Base-by-base conservation (phyloP, 2,888 invertebrate species). In the Entomobrya proxima region DNA sequence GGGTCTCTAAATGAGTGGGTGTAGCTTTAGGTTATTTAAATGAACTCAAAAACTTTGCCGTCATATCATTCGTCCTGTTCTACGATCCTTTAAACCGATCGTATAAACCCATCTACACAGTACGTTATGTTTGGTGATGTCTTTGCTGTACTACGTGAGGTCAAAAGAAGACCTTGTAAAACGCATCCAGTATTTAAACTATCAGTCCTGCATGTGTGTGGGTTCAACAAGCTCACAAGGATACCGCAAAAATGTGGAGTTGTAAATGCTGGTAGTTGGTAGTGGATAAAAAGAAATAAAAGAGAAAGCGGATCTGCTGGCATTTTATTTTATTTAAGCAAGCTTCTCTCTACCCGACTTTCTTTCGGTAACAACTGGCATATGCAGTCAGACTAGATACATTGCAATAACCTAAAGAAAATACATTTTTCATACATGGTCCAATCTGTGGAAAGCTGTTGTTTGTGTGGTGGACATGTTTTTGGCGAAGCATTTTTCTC, bases 131-230 rank as follows among this genome's bases (percentile, higher is more conserved):
- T n/a, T 50, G 50, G n/a, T 5, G 11, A 2, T 7, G n/a, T 47
- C 9, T 47, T 13, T 47, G n/a, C 47, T 47, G 18, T 50, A n/a
- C n/a, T n/a, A 50, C 50, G 61, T 67, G 67, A 79, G 78, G 78
- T 79, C 78, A 67, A 35, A 5, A 18, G 50, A 78, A 78, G 78
- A 78, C 78, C 78, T 78, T 78, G 77, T 52, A 37, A 52, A 6
- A 37, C 7, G n/a, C 18, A 50, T 50, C n/a, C 21, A 50, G 21
- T 47, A 74, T 50, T 47, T 67, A 18, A 18, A 67, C 35, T 30
- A n/a, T 9, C 32, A 67, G 13, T 32, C 32, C 30, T 50, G 9
- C n/a, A n/a, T 47, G 7, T 47, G n/a, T 47, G 50, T 50, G 50
- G 50, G 55, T 55, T 55, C 55, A 55, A 44, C 44, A 13, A 35